These are phyloP conservation scores for Cinara cedri DNA, from an alignment of 2,888 invertebrate genomes.

Conservation along the genomic window DNA sequence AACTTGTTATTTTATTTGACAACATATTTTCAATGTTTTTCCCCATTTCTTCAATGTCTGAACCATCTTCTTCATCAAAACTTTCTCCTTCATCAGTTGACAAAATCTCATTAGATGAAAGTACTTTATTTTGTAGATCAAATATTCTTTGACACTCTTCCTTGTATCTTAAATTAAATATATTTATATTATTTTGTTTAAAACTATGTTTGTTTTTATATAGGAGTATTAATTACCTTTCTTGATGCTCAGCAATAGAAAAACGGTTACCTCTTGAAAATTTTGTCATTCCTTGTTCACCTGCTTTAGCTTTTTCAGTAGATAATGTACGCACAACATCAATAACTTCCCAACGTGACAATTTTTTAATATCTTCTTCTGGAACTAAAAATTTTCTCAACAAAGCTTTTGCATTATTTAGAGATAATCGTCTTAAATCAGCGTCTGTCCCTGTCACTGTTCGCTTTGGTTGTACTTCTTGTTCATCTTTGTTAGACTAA, in stretches of 20 bases:
- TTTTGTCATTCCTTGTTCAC: constrained; percentile 98
- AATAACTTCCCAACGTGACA: constrained; percentile 95
- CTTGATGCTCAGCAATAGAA: constrained; percentile 97
- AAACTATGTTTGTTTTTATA: background rate
- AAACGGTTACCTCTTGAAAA: constrained; percentile 98
- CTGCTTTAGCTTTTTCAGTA: constrained; percentile 97
- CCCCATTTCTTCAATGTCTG: constrained; percentile 96
- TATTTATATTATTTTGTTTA: background rate
- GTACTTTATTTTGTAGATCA: constrained; percentile 93
- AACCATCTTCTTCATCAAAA: constrained; percentile 91
- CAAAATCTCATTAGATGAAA: constrained; percentile 88
- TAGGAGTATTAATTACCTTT: constrained; percentile 67
- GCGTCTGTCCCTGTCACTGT: constrained; percentile 99
- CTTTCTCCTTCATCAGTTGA: constrained; percentile 97
- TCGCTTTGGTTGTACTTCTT: constrained; percentile 87
- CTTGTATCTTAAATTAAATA: constrained; percentile 74
- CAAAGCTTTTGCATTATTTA: constrained; percentile 95
- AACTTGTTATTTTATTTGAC: constrained; percentile 93
- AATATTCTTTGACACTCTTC: constrained; percentile 99
- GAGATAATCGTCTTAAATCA: constrained; percentile 89
- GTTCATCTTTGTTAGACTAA: constrained; percentile 82
- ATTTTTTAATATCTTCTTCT: constrained; percentile 93
- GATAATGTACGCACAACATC: constrained; percentile 97
- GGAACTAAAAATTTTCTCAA: constrained; percentile 95
- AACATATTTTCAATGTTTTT: constrained; percentile 98